phyloP scores from a whole-genome alignment of 2,113 vertebrate genomes.

The Axis porcinus region DNA sequence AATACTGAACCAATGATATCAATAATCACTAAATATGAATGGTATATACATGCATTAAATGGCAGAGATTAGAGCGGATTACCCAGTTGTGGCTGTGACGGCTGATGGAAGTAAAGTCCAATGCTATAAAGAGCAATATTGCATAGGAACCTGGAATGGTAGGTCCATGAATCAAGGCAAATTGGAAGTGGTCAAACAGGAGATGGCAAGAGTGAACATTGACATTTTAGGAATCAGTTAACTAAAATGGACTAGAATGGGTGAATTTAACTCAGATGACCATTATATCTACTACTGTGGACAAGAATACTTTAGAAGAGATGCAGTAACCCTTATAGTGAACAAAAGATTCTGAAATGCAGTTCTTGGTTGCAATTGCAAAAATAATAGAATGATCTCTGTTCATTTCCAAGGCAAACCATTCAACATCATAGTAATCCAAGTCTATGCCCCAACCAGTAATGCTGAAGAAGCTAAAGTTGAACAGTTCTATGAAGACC shows the following conservation, averaged over 20 bases:
- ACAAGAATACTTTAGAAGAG: not conserved
- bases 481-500: not conserved
- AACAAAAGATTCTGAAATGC: not conserved
- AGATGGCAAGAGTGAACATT: not conserved
- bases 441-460: not conserved
- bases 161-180: not conserved
- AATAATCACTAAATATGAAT: not conserved
- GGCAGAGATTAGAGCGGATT: not conserved
- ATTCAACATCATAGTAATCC: not conserved
- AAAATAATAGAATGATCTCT: not conserved
- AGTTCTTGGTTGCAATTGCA: not conserved
- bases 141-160: not conserved
- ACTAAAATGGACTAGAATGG: not conserved
- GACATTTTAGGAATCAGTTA: not conserved
- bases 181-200: not conserved
- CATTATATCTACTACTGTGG: not conserved
- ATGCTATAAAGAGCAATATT: not conserved
- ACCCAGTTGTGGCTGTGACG: not conserved
- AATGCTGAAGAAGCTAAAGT: not conserved
- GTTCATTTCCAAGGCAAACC: not conserved
- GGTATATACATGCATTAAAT: not conserved
- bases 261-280: not conserved
- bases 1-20: not conserved
- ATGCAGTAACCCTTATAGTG: not conserved
- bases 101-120: not conserved